Percentiles rank a stretch among this genome's conserved stretches.
phyloP scores from a whole-genome alignment of 2,888 invertebrate species.

The Heterodera filipjevi region DNA sequence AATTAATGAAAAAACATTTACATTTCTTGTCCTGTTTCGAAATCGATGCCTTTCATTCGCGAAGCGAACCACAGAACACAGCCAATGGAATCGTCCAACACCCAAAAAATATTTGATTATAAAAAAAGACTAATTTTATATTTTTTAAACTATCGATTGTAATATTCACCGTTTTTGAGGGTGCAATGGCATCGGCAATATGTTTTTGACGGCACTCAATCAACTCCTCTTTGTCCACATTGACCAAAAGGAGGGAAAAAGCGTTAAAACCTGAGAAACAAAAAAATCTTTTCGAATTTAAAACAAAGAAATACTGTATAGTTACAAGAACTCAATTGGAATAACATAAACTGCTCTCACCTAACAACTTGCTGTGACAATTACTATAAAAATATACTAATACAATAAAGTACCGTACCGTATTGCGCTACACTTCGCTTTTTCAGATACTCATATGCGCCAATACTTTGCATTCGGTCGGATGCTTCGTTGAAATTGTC shows the following conservation, averaged over 20 bases:
- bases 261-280: conserved; percentile 25
- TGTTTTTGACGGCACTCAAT: conserved; percentile 35
- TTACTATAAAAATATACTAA: no score
- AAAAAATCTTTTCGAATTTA: no score
- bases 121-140: neutral
- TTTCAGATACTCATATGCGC: conserved; percentile 75
- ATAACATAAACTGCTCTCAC: no score
- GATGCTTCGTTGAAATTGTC: conserved; percentile 38
- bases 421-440: conserved; percentile 8
- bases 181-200: conserved; percentile 66
- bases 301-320: no score
- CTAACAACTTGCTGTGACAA: no score
- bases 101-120: conserved; percentile 69
- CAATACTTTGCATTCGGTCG: conserved; percentile 50
- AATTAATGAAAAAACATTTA: neutral
- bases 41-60: conserved; percentile 72
- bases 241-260: conserved; percentile 67
- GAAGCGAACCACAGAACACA: conserved; percentile 92
- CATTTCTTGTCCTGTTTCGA: conserved; percentile 22
- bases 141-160: neutral
- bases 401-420: neutral
- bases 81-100: conserved; percentile 93
- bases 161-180: conserved; percentile 70
- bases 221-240: conserved; percentile 55
- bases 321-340: no score